phyloP scores from a whole-genome alignment of 2,888 invertebrate species.

The Drosophila nr. perissopoda region DNA sequence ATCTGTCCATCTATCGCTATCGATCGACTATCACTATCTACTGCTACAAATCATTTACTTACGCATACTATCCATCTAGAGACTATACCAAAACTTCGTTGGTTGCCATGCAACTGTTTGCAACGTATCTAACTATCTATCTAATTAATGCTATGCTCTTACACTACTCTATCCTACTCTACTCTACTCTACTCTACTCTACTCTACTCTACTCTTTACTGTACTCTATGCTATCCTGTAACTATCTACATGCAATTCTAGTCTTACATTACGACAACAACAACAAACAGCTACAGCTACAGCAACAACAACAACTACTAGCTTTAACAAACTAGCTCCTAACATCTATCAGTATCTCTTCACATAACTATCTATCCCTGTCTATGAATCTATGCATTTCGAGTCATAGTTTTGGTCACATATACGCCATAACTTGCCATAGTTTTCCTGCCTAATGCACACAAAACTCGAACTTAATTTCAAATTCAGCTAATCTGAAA shows the following conservation, averaged over 20 bases:
- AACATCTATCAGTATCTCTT: conserved; percentile 34
- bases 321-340: conserved; percentile 63
- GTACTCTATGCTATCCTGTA: conserved; percentile 34
- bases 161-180: conserved; percentile 18
- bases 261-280: conserved; percentile 77
- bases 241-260: conserved; percentile 81
- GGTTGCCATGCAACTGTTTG: conserved; percentile 69
- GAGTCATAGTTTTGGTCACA: conserved; percentile 83
- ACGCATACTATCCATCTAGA: conserved; percentile 45
- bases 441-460: conserved; percentile 69
- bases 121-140: conserved; percentile 51
- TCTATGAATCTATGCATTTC: conserved; percentile 38
- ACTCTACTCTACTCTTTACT: conserved; percentile 26
- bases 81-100: conserved; percentile 73
- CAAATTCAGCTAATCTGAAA: conserved; percentile 42
- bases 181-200: conserved; percentile 16
- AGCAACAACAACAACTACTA: conserved; percentile 48
- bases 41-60: background rate
- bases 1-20: conserved; percentile 19
- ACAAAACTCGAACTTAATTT: conserved; percentile 72
- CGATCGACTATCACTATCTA: conserved; percentile 5
- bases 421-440: conserved; percentile 85
- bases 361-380: conserved; percentile 32
- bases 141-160: conserved; percentile 40
- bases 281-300: conserved; percentile 32